Percentiles rank a stretch among this genome's conserved stretches.
Conservation (phyloP, 64 coral and sea anemone genomes). For the Montipora capricornis region DNA sequence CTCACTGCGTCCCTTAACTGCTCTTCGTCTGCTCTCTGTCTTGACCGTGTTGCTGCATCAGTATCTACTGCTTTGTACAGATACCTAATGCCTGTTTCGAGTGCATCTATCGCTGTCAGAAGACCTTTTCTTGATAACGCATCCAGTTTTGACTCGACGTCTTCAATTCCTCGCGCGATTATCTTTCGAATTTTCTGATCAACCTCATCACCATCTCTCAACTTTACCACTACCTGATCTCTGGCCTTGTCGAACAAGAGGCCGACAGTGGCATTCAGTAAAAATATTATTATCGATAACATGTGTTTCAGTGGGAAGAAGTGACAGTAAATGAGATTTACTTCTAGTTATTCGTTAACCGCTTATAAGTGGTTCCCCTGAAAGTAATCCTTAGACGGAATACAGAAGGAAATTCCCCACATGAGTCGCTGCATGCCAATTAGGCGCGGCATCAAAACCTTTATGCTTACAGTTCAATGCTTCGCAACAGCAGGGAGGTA, state of each 20-base stretch:
- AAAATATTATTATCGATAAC: neutral
- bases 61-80: neutral
- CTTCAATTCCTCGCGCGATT: constrained; percentile 50
- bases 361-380: too few relatives aligned
- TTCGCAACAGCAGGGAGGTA: too few relatives aligned
- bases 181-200: constrained; percentile 56
- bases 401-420: too few relatives aligned
- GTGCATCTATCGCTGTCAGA: neutral
- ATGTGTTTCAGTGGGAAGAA: neutral
- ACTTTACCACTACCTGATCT: neutral
- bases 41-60: neutral
- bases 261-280: neutral
- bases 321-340: too few relatives aligned
- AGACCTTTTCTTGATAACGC: constrained; percentile 58
- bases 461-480: too few relatives aligned
- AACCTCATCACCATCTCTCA: constrained; percentile 50
- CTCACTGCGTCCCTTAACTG: too few relatives aligned
- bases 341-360: too few relatives aligned
- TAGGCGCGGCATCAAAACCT: too few relatives aligned
- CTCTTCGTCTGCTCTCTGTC: too few relatives aligned
- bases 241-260: neutral
- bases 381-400: too few relatives aligned
- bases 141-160: constrained; percentile 63
- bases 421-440: too few relatives aligned
- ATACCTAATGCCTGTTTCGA: constrained; percentile 19